Conservation (phyloP, 2,888 invertebrate genomes). For the Drosophila melanosoma region DNA sequence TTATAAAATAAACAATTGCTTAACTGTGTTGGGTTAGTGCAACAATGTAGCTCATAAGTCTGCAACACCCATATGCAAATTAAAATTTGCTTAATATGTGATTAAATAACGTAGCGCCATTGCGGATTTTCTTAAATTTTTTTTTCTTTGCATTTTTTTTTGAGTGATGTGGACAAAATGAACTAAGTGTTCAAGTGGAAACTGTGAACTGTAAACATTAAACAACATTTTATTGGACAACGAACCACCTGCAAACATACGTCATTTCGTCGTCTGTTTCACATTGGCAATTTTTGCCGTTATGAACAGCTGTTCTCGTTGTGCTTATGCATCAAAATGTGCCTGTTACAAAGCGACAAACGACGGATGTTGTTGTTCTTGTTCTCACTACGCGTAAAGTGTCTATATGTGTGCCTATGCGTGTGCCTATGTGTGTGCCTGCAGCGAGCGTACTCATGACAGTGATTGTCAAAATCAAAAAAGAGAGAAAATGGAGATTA, state of each 20-base stretch:
- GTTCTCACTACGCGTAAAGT: slow-evolving; percentile 28
- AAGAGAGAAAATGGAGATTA: not conserved
- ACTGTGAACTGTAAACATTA: not conserved
- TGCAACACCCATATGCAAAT: slow-evolving; percentile 1
- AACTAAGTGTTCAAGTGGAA: slow-evolving; percentile 23
- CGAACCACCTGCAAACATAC: not conserved
- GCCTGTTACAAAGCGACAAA: slow-evolving; percentile 20
- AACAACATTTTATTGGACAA: slow-evolving; percentile 11
- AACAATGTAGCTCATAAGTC: slow-evolving; percentile 22
- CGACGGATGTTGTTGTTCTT: slow-evolving; percentile 1
- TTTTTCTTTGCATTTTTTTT: slow-evolving; percentile 8
- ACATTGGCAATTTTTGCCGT: slow-evolving; percentile 43
- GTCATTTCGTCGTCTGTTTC: slow-evolving; percentile 11
- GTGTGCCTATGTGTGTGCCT: slow-evolving; percentile 3
- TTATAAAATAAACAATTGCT: slow-evolving; percentile 44
- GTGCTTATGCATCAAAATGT: slow-evolving; percentile 28
- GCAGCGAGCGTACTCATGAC: slow-evolving; percentile 8
- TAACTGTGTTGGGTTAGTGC: slow-evolving; percentile 29
- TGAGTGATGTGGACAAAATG: slow-evolving; percentile 16
- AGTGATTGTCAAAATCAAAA: slow-evolving; percentile 29
- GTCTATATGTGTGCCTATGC: slow-evolving; percentile 4
- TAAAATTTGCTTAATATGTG: slow-evolving; percentile 32
- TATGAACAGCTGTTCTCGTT: slow-evolving; percentile 58
- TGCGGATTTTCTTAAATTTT: slow-evolving; percentile 3
- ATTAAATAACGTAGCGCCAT: slow-evolving; percentile 48